A percentile compares a stretch with the other conserved stretches of the same genome.
Conservation (phyloP, 2,888 invertebrate genomes). For the Branchipolynoe longqiensis region DNA sequence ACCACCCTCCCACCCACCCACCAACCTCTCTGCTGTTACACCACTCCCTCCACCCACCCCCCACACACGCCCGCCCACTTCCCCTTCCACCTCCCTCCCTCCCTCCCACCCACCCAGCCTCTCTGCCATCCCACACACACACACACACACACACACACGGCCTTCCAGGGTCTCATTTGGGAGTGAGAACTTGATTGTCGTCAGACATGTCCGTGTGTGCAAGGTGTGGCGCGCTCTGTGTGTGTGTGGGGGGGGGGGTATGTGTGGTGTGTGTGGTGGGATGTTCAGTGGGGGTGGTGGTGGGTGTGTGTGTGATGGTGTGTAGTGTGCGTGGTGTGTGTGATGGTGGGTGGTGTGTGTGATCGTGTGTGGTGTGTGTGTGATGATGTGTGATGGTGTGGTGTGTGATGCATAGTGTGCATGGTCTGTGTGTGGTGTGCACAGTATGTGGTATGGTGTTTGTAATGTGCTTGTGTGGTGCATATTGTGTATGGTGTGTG, state of each 20-base stretch:
- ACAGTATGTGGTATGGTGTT: no score
- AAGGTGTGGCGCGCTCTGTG: background rate
- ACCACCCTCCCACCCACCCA: no score
- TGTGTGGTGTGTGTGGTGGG: no score
- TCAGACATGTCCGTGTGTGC: no score
- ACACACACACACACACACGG: background rate
- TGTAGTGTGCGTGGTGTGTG: background rate
- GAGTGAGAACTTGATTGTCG: conserved; percentile 4
- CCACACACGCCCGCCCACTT: background rate
- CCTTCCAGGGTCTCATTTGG: background rate
- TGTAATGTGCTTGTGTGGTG: no score
- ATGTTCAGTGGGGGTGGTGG: background rate
- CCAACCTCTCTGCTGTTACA: no score
- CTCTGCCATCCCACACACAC: background rate
- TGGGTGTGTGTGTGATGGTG: background rate
- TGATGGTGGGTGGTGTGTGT: background rate
- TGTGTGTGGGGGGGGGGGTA: background rate
- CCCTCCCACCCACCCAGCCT: background rate
- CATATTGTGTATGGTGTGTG: no score
- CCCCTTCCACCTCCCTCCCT: background rate
- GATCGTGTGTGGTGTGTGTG: no score
- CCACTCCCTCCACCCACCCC: no score
- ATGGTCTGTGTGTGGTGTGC: no score
- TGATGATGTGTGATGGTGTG: no score
- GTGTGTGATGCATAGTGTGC: no score